A percentile compares a stretch with the other conserved stretches of the same genome.
phyloP scores from a whole-genome alignment of 2,113 vertebrate species.

The Chloropsis cyanopogon region DNA sequence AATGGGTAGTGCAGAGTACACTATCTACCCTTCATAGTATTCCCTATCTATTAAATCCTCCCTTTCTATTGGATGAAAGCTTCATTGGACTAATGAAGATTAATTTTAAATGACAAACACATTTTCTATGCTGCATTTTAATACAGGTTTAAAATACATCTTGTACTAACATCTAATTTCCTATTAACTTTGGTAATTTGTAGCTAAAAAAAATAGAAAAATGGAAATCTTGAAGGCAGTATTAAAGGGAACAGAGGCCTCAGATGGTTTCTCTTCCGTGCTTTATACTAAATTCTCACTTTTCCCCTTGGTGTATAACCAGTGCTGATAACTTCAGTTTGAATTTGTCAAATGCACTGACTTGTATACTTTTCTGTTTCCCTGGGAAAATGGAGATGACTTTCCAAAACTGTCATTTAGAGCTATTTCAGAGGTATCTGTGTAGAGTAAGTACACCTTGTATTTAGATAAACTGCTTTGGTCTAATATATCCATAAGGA shows the following conservation, averaged over 20 bases:
- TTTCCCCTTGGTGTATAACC: neutral
- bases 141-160: neutral
- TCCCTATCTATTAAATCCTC: neutral
- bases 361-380: neutral
- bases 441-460: neutral
- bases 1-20: neutral
- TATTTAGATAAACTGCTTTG: neutral
- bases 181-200: neutral
- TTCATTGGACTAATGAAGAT: neutral
- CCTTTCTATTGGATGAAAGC: neutral
- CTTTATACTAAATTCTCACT: neutral
- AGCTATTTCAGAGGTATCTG: neutral
- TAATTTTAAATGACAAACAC: neutral
- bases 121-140: neutral
- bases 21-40: neutral
- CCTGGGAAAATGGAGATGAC: neutral
- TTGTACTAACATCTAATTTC: neutral
- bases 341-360: neutral
- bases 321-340: neutral
- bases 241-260: neutral
- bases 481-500: neutral
- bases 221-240: neutral
- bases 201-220: neutral
- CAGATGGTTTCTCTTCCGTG: neutral
- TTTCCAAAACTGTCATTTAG: neutral